A percentile compares a stretch with the other conserved stretches of the same genome.
These are phyloP conservation scores for Sebastes kiyomatsui DNA, from an alignment of 2,797 vertebrate genomes.

Conservation along the genomic window DNA sequence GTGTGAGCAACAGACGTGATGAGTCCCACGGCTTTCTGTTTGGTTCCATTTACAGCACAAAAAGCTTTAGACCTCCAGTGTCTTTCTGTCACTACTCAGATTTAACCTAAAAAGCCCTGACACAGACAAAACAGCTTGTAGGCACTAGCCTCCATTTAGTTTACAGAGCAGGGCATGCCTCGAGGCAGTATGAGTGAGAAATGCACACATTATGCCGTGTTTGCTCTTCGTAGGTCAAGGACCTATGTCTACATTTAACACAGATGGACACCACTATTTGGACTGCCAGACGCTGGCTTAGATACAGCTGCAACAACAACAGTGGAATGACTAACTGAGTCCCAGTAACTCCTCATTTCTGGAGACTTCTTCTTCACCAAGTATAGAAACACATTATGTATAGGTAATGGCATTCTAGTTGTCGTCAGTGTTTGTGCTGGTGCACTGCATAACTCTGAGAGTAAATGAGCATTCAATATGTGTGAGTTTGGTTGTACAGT, in stretches of 20 bases:
- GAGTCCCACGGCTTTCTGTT: conserved; percentile 2
- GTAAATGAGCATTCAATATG: neutral
- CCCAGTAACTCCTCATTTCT: neutral
- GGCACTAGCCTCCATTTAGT: conserved; percentile 26
- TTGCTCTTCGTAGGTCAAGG: conserved; percentile 22
- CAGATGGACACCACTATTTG: neutral
- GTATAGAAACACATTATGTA: neutral
- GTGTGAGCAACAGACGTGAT: neutral
- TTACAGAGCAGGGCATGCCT: conserved; percentile 27
- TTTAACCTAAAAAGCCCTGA: conserved; percentile 29
- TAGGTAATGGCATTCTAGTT: neutral
- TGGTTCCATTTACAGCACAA: conserved; percentile 4
- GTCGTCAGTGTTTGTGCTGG: neutral
- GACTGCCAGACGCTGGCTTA: neutral
- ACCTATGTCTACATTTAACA: neutral
- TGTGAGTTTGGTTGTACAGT: neutral
- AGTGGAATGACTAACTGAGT: neutral
- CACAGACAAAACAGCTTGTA: conserved; percentile 33
- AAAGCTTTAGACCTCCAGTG: conserved; percentile 15
- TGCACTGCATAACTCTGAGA: neutral
- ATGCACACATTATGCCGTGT: conserved; percentile 20
- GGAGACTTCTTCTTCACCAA: neutral
- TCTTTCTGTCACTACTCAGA: conserved; percentile 16
- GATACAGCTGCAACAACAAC: neutral
- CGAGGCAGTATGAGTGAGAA: conserved; percentile 14